Conservation (phyloP, 1,140 invertebrate species). For the Aphelinus atriplicis region DNA sequence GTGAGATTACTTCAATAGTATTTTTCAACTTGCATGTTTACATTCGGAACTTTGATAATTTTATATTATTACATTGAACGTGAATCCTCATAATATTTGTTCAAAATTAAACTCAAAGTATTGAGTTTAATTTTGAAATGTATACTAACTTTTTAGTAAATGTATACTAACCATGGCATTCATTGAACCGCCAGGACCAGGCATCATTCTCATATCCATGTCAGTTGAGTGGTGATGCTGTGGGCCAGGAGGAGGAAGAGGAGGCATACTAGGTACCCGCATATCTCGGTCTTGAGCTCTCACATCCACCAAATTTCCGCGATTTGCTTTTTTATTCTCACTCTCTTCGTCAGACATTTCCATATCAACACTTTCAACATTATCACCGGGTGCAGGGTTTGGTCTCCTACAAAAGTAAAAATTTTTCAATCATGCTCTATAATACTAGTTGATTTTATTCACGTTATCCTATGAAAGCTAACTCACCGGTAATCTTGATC, state of each 20-base stretch:
- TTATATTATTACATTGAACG: no score
- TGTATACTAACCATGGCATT: slow-evolving; percentile 16
- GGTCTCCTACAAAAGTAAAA: slow-evolving; percentile 49
- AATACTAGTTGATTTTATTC: neutral
- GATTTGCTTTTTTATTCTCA: slow-evolving; percentile 58
- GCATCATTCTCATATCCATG: slow-evolving; percentile 63
- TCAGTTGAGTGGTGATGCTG: slow-evolving; percentile 46
- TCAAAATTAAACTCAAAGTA: neutral
- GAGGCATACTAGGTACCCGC: slow-evolving; percentile 44
- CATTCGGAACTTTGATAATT: no score
- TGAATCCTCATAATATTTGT: no score
- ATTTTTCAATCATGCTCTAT: slow-evolving; percentile 1
- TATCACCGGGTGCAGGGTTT: slow-evolving; percentile 67
- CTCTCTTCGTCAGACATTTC: slow-evolving; percentile 77
- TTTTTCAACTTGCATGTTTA: no score
- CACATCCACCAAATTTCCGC: slow-evolving; percentile 59
- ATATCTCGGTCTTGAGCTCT: slow-evolving; percentile 61
- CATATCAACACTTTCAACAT: slow-evolving; percentile 76
- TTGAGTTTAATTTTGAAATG: neutral
- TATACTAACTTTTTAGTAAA: neutral
- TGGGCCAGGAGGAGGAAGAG: slow-evolving; percentile 30
- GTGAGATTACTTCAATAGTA: no score
- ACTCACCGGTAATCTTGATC: slow-evolving; percentile 62
- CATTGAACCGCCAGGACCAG: slow-evolving; percentile 46
- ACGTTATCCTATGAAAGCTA: neutral